Percentiles rank a stretch among this genome's conserved stretches.
These are phyloP conservation scores for Brachionichthys hirsutus DNA, from an alignment of 2,113 vertebrate species.

Conservation along the genomic window DNA sequence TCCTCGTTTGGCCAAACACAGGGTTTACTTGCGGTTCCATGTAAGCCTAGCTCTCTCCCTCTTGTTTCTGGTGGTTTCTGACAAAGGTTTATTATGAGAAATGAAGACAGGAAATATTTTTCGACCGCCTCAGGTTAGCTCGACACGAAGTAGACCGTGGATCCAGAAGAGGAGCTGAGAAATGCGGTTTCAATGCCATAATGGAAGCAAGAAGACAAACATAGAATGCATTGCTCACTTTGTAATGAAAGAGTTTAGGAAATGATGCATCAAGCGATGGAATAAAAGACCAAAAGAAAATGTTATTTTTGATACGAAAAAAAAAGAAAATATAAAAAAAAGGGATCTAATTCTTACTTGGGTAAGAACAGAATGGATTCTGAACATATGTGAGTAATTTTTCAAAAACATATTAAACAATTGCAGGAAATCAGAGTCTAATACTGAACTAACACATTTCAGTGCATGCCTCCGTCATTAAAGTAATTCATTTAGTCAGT, in stretches of 20 bases:
- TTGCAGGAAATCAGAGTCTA: conserved; percentile 16
- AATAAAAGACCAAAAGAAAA: conserved; percentile 34
- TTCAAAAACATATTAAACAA: conserved; percentile 10
- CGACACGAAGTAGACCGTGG: conserved; percentile 34
- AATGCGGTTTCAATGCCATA: conserved; percentile 42
- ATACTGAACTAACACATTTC: conserved; percentile 11
- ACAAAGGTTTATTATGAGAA: conserved; percentile 66
- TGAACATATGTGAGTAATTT: conserved; percentile 13
- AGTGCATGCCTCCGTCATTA: conserved; percentile 7
- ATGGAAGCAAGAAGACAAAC: conserved; percentile 39
- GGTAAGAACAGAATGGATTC: conserved; percentile 12
- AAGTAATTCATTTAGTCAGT: conserved; percentile 41
- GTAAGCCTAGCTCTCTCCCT: conserved; percentile 45
- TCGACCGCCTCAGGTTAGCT: conserved; percentile 57
- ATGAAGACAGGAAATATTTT: conserved; percentile 75
- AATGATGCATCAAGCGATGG: conserved; percentile 51
- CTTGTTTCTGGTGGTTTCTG: conserved; percentile 60
- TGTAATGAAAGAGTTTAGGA: conserved; percentile 40
- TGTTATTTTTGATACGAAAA: conserved; percentile 31
- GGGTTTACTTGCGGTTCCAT: conserved; percentile 57
- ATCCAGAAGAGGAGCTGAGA: conserved; percentile 35
- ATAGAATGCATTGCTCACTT: conserved; percentile 9
- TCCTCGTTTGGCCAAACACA: conserved; percentile 57
- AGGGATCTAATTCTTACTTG: conserved; percentile 10
- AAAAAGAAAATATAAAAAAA: neutral